Base-by-base conservation (phyloP, 2,888 invertebrate species). In the Volucella bombylans region DNA sequence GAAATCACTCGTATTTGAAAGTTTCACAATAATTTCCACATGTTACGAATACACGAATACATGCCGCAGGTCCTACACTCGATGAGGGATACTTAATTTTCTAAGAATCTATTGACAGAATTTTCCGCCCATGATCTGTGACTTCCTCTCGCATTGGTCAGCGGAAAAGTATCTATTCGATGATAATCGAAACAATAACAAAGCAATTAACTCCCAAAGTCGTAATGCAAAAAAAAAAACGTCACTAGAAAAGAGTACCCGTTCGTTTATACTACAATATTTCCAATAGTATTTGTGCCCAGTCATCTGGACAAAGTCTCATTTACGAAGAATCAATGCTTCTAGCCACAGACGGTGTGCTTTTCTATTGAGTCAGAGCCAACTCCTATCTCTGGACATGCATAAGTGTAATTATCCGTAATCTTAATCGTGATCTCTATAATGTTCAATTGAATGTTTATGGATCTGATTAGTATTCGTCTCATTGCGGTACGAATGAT, bases 231-330 rank as follows among this genome's bases (percentile, higher is more conserved):
- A 64, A 1, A 4, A 59, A 64, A 64, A 1, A 4, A 59, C 59
- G 8, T 45, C 45, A 6, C 39, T 49, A 39, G 6, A 10, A 1
- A 12, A 31, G 6, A 31, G 31, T 31, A 31, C 31, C 6, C 31
- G 6, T 6, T 0, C 6, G 6, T 0, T 31, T 4, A 6, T 6
- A 31, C 31, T 31, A 18, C 18, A 12, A n/a, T n/a, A n/a, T n/a
- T 18, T 41, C 8, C 12, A 52, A 14, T 41, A 31, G 10, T 11
- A n/a, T 9, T 4, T 38, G 10, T 68, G 54, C 57, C 57, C 69
- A 57, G 64, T 79, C 72, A 79, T 79, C 31, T 45, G 65, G 59
- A 41, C 45, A 59, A 54, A 39, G 47, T 49, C 15, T 18, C 31
- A 31, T 31, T 31, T 6, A 31, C 31, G 39, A 6, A 6, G 11